phyloP scores from a whole-genome alignment of 2,113 vertebrate species.

The Furnarius figulus region DNA sequence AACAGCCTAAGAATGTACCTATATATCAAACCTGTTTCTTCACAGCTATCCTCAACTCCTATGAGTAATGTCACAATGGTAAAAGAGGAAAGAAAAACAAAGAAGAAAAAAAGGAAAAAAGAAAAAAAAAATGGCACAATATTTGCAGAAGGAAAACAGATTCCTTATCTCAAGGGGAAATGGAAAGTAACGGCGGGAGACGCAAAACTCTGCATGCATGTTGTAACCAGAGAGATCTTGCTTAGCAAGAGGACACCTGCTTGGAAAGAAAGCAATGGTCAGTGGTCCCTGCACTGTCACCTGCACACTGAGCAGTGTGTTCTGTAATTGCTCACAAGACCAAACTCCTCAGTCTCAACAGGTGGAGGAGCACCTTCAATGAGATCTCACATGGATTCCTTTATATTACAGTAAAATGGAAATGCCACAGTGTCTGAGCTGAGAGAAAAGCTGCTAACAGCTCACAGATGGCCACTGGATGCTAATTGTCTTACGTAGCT shows the following conservation, averaged over 20 bases:
- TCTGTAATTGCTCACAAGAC: not conserved
- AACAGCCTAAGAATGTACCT: not conserved
- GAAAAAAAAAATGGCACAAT: not conserved
- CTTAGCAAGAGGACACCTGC: not conserved
- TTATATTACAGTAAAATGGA: not conserved
- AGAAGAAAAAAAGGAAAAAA: too few relatives aligned
- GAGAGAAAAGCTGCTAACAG: not conserved
- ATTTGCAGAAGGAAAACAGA: not conserved
- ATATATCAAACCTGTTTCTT: not conserved
- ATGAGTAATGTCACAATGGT: not conserved
- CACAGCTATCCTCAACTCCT: not conserved
- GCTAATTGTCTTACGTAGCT: not conserved
- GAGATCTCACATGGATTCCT: not conserved
- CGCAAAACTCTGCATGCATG: not conserved
- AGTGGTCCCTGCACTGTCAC: not conserved
- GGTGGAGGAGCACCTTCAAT: not conserved
- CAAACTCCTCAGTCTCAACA: not conserved
- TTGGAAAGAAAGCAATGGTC: not conserved
- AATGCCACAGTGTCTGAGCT: not conserved
- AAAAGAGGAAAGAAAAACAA: not conserved
- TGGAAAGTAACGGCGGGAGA: not conserved
- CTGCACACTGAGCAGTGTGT: not conserved
- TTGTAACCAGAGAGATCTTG: not conserved
- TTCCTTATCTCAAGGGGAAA: not conserved
- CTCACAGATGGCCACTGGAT: not conserved